Evolutionary conservation across 1,140 invertebrate species (phyloP).

Genomic region (Drosophila erecta): DNA sequence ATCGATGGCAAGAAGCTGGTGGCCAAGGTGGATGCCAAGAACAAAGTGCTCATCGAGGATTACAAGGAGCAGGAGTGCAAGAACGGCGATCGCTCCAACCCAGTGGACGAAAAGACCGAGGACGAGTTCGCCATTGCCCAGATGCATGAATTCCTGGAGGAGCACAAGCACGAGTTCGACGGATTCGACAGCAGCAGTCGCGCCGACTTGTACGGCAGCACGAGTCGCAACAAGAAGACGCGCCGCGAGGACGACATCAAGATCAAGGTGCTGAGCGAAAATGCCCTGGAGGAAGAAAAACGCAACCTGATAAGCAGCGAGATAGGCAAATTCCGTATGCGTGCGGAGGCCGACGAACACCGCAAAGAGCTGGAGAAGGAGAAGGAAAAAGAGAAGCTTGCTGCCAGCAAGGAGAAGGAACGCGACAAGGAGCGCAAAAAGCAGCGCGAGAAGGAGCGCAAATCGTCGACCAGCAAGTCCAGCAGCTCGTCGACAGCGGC

Average conservation of each 20-base stretch:
- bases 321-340: constrained; percentile 98
- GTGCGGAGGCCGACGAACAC: constrained; percentile 85
- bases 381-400: constrained; percentile 85
- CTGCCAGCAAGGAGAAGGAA: constrained; percentile 82
- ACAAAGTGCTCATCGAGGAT: constrained; percentile 96
- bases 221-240: constrained; percentile 63
- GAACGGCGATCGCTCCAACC: constrained; percentile 73
- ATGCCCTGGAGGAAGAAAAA: constrained; percentile 97
- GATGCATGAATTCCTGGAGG: constrained; percentile 91
- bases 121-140: constrained; percentile 90
- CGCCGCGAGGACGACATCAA: constrained; percentile 84
- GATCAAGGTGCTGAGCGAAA: constrained; percentile 89
- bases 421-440: constrained; percentile 84
- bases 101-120: constrained; percentile 89
- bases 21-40: constrained; percentile 99
- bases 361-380: constrained; percentile 86
- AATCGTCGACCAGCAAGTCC: constrained; percentile 65
- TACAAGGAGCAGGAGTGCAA: constrained; percentile 90
- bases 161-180: constrained; percentile 88
- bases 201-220: constrained; percentile 62
- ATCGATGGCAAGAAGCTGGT: constrained; percentile 97
- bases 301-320: constrained; percentile 97
- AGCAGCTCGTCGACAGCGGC: background rate
- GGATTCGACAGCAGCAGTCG: constrained; percentile 75
- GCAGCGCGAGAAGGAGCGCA: constrained; percentile 84